Evolutionary conservation across 2,797 vertebrate genomes (phyloP).

Genomic region (Myioborus melanocephalus): DNA sequence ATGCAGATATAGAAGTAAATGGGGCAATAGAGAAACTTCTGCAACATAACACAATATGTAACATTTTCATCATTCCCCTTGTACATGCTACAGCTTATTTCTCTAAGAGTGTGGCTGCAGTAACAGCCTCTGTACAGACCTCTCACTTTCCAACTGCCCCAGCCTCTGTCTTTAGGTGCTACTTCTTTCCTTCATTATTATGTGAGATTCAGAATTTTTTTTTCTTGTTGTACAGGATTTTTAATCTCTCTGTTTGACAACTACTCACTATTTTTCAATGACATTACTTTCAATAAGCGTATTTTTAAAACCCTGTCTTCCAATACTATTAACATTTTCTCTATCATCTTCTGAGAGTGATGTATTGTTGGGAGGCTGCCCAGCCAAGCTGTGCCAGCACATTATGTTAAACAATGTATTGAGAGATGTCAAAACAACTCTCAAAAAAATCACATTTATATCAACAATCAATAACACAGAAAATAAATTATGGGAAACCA

Average conservation of each 20-base stretch:
- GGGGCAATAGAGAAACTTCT: not conserved
- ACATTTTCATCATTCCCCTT: not conserved
- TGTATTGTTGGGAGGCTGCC: conserved; percentile 8
- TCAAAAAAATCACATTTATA: conserved; percentile 11
- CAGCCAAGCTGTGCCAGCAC: conserved; percentile 6
- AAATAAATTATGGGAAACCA: conserved; percentile 15
- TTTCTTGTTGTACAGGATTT: not conserved
- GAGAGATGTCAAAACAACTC: conserved; percentile 41
- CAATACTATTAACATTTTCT: not conserved
- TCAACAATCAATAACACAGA: conserved; percentile 44
- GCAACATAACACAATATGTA: not conserved
- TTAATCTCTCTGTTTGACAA: not conserved
- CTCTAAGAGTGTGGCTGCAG: not conserved
- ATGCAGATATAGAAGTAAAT: not conserved
- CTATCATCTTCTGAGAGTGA: conserved; percentile 14
- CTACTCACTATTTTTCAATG: not conserved
- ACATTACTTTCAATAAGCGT: not conserved
- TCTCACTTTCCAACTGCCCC: not conserved
- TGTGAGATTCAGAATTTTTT: not conserved
- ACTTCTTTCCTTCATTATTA: not conserved
- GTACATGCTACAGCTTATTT: not conserved
- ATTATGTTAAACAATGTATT: conserved; percentile 19
- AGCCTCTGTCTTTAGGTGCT: not conserved
- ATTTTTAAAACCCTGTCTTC: not conserved
- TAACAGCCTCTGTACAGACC: not conserved